Evolutionary conservation across 2,888 invertebrate genomes (phyloP), one percentile per base, ranked within the genome.

Genomic region (Leptarthrus brevirostris): DNA sequence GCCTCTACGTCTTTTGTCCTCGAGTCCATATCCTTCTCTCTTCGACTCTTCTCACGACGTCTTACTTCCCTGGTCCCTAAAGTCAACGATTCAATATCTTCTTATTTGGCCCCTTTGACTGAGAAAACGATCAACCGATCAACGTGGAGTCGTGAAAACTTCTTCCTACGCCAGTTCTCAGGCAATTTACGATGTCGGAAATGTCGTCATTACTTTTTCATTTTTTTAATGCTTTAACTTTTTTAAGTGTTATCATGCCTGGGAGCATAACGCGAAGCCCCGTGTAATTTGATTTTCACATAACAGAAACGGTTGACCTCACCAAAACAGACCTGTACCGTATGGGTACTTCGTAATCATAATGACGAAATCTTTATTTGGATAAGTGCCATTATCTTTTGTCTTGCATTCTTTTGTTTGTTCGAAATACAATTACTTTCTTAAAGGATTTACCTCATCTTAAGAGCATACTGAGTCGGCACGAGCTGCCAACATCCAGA

Each of bases 81-180:
- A 64, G 64, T 64, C 64, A 44, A 24, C 24, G 40, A 12, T 26
- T 22, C 69, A 22, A 61, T 18, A 36, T 34, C 36, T 36, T 69
- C 52, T 69, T 69, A 24, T 47, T 66, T 44, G 24, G 20, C 64
- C 24, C 5, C 52, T 40, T 69, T 24, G 52, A 47, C 69, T 69
- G 36, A 69, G 69, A 69, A 69, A 69, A 69, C 69, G 69, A 69
- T 69, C 69, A 52, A 52, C 30, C 52, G 52, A 52, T 52, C 49
- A 69, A 44, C 69, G 56, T 30, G 56, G 34, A 76, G 24, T 76
- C 75, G 74, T 76, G 74, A 76, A 76, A 74, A 74, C 74, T 76
- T 72, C 75, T 72, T 72, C 75, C 75, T 74, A 76, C 75, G 72
- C 70, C 53, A 70, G 72, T 76, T 76, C 75, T 76, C 75, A 76